phyloP scores from a whole-genome alignment of 2,888 invertebrate genomes.

The Hirudinaria manillensis region DNA sequence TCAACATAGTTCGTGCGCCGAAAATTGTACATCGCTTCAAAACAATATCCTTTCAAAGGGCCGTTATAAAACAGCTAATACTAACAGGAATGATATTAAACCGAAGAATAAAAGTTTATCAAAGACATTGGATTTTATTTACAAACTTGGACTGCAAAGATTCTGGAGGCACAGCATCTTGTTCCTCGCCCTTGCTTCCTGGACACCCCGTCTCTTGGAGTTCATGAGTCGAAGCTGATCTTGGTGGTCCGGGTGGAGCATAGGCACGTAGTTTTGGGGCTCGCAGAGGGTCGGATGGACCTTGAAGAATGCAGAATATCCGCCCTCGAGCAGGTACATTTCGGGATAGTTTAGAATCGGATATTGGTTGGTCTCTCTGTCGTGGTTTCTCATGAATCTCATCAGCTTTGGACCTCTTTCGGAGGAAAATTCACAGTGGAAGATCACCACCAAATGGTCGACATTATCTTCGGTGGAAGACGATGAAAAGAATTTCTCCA shows the following conservation, averaged over 20 bases:
- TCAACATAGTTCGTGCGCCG: no score
- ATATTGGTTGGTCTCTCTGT: slow-evolving; percentile 78
- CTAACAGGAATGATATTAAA: no score
- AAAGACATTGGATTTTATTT: background rate
- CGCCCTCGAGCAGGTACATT: slow-evolving; percentile 81
- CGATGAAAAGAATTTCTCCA: slow-evolving; percentile 59
- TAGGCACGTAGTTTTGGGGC: slow-evolving; percentile 72
- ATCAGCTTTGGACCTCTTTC: slow-evolving; percentile 88
- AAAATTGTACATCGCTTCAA: no score
- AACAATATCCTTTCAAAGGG: no score
- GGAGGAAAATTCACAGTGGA: slow-evolving; percentile 95
- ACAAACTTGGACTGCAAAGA: no score
- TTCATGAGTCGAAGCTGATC: slow-evolving; percentile 60
- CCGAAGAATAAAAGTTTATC: background rate
- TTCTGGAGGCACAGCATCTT: background rate
- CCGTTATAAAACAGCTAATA: no score
- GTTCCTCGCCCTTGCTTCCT: background rate
- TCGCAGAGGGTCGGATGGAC: slow-evolving; percentile 62
- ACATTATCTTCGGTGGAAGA: background rate
- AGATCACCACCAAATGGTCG: slow-evolving; percentile 70
- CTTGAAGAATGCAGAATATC: slow-evolving; percentile 77
- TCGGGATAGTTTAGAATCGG: slow-evolving; percentile 84
- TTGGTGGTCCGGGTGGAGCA: slow-evolving; percentile 75
- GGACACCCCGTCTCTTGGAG: background rate
- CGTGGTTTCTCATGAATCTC: slow-evolving; percentile 74